Percentiles rank a stretch among this genome's conserved stretches.
These are phyloP conservation scores for Cheumatopsyche charites DNA, from an alignment of 1,140 invertebrate species.

Conservation along the genomic window DNA sequence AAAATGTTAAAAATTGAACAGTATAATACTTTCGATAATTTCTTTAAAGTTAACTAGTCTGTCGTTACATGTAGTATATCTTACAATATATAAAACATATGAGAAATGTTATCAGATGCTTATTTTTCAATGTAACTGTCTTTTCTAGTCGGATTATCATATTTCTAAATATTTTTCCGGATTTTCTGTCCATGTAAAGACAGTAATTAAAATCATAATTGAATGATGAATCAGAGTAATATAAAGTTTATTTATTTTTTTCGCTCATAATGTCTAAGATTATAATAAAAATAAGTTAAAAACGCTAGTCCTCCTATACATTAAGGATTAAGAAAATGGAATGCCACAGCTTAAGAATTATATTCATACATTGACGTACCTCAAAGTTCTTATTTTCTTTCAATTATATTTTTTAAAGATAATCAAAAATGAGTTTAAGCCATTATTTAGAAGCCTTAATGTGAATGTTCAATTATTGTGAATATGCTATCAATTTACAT, in stretches of 20 bases:
- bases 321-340: slow-evolving; percentile 8
- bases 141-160: background rate
- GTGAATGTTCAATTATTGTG: too few relatives aligned
- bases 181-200: background rate
- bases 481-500: too few relatives aligned
- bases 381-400: too few relatives aligned
- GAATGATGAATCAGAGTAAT: slow-evolving; percentile 8
- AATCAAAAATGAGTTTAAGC: too few relatives aligned
- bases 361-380: too few relatives aligned
- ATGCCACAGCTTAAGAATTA: background rate
- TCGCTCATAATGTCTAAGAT: background rate
- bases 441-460: too few relatives aligned
- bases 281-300: slow-evolving; percentile 11
- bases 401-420: too few relatives aligned
- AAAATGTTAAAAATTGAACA: slow-evolving; percentile 23
- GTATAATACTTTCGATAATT: slow-evolving; percentile 11
- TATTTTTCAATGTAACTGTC: slow-evolving; percentile 8
- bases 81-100: slow-evolving; percentile 18
- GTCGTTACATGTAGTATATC: background rate
- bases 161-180: background rate
- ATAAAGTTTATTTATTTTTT: slow-evolving; percentile 19
- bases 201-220: background rate
- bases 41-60: slow-evolving; percentile 8
- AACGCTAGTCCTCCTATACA: slow-evolving; percentile 18
- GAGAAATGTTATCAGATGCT: background rate